Evolutionary conservation across 2,888 invertebrate species (phyloP), one percentile per base, ranked within the genome.

Genomic region (Torymus aiolomorphi): DNA sequence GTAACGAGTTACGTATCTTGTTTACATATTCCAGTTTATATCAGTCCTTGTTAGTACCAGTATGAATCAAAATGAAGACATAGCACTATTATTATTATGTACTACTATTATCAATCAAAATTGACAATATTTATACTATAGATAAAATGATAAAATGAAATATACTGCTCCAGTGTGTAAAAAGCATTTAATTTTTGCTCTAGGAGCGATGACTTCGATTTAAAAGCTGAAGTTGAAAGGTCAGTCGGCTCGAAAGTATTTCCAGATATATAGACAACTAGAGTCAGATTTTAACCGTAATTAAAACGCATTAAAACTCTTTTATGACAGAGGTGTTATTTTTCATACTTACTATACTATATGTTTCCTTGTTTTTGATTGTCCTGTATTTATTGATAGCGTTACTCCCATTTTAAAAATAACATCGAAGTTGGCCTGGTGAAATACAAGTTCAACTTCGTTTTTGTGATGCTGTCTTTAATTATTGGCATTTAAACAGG

Each of bases 161-260:
- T 24, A 24, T 24, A 24, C 24, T 24, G 2, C 3, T 2, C 2
- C 3, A 24, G 24, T 24, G 24, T 24, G 3, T 52, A n/a, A 54
- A 54, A 20, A 54, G 62, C 3, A 54, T 31, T 5, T 54, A 59
- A 16, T 61, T 52, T 78, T 61, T 62, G 57, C 80, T 84, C 61
- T 80, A 90, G 90, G 87, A 82, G 86, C 77, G 87, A 85, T 78
- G 87, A 84, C 83, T 81, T 86, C 77, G 86, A 88, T 82, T 82
- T 89, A 80, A 87, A 83, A 84, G 82, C 83, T 80, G 84, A 84
- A 78, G 78, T 89, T 75, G 86, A 88, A 84, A 89, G 89, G 89
- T 89, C 89, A 84, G 88, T 78, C 54, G 5, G 16, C 5, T 74
- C 18, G 24, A 65, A 59, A 51, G 24, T 24, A 24, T 24, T 24